These are phyloP conservation scores for Eriosoma lanigerum DNA, from an alignment of 1,140 invertebrate genomes.

Conservation along the genomic window DNA sequence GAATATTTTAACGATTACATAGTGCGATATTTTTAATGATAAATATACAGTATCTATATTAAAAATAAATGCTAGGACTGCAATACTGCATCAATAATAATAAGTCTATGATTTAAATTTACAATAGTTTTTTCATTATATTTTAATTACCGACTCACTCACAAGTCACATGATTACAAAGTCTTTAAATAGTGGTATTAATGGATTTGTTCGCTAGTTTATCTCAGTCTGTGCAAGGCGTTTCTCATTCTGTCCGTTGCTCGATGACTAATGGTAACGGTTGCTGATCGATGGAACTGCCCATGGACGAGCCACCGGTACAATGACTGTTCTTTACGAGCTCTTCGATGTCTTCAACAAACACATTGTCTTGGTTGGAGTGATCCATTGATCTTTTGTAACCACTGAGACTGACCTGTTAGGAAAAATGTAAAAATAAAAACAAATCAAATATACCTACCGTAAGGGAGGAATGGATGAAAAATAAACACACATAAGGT, in stretches of 20 bases:
- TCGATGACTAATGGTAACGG: slow-evolving; percentile 53
- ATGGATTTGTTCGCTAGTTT: slow-evolving; percentile 33
- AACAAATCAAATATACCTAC: too few relatives aligned
- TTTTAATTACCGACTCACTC: slow-evolving; percentile 11
- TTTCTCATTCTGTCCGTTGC: slow-evolving; percentile 52
- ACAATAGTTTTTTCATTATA: slow-evolving; percentile 3
- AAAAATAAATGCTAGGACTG: slow-evolving; percentile 43
- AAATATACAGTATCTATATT: slow-evolving; percentile 15
- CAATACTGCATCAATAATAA: slow-evolving; percentile 10
- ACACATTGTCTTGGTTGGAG: slow-evolving; percentile 52
- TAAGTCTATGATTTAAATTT: slow-evolving; percentile 35
- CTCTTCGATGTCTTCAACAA: slow-evolving; percentile 58
- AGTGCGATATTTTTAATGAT: slow-evolving; percentile 19
- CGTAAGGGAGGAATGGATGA: too few relatives aligned
- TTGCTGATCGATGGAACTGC: slow-evolving; percentile 47
- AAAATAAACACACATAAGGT: too few relatives aligned
- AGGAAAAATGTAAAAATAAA: not conserved
- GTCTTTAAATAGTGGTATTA: slow-evolving; percentile 15
- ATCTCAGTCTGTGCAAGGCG: slow-evolving; percentile 25
- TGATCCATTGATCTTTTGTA: slow-evolving; percentile 68
- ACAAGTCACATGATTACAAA: slow-evolving; percentile 2
- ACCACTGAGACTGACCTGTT: slow-evolving; percentile 64
- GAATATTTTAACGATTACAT: slow-evolving; percentile 36
- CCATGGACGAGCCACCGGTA: slow-evolving; percentile 39
- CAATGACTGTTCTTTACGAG: slow-evolving; percentile 54